These are phyloP conservation scores for Frieseomelitta varia DNA, from an alignment of 1,140 invertebrate genomes.

Conservation along the genomic window DNA sequence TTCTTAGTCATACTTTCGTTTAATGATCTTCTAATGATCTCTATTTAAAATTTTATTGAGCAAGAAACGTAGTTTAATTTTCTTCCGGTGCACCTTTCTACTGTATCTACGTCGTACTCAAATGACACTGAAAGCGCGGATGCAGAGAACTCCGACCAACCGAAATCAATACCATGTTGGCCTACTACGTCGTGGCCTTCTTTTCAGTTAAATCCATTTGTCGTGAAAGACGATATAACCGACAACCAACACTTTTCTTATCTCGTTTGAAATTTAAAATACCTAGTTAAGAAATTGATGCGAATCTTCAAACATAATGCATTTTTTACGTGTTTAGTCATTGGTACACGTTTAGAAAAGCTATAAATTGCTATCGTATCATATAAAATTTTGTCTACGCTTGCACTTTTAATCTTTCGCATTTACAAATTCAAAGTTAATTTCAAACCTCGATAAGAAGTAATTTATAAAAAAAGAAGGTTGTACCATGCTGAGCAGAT, in stretches of 20 bases:
- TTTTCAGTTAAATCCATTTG: slow-evolving; percentile 68
- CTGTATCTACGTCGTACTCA: slow-evolving; percentile 63
- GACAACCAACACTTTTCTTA: neutral
- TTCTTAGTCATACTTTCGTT: neutral
- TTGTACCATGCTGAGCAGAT: neutral
- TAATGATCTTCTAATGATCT: neutral
- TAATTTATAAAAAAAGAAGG: neutral
- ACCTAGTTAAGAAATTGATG: neutral
- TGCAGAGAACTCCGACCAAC: slow-evolving; percentile 61
- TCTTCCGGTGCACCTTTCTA: slow-evolving; percentile 19
- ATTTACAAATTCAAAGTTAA: neutral
- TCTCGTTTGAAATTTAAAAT: neutral
- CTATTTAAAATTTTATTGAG: slow-evolving; percentile 33
- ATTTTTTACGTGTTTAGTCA: too few relatives aligned
- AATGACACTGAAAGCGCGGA: slow-evolving; percentile 67
- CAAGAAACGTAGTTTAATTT: slow-evolving; percentile 32
- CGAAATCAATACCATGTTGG: slow-evolving; percentile 71
- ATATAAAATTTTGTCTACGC: neutral
- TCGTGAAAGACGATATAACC: slow-evolving; percentile 22
- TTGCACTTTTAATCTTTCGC: too few relatives aligned
- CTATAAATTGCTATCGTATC: neutral
- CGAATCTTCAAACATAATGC: neutral
- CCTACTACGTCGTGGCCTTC: slow-evolving; percentile 73
- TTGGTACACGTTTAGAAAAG: neutral
- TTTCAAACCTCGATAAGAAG: neutral